Evolutionary conservation across 2,797 vertebrate genomes (phyloP).

Genomic region (Pelochelys cantorii): DNA sequence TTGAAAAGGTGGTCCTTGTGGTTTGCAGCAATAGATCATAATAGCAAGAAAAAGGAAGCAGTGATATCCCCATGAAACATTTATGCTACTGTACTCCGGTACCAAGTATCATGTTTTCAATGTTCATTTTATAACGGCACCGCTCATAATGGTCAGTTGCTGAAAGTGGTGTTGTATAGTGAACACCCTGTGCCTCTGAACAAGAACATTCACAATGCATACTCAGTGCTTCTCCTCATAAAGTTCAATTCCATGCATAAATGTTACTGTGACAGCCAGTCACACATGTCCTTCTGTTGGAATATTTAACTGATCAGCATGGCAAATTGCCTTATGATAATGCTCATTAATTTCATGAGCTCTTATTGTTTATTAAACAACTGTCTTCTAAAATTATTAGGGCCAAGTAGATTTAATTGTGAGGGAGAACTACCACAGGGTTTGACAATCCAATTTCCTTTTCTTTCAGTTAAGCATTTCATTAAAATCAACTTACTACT

Average conservation of each 20-base stretch:
- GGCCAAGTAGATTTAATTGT: constrained; percentile 1
- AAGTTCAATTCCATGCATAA: constrained; percentile 6
- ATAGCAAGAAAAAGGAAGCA: not conserved
- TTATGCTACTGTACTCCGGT: not conserved
- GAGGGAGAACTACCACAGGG: not conserved
- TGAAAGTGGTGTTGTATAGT: not conserved
- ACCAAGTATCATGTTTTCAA: not conserved
- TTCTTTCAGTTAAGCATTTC: constrained; percentile 41
- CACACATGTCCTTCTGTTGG: not conserved
- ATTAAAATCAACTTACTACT: not conserved
- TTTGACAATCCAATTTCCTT: not conserved
- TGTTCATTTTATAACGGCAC: not conserved
- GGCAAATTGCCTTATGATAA: not conserved
- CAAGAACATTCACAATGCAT: not conserved
- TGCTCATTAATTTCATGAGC: constrained; percentile 1
- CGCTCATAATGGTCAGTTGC: not conserved
- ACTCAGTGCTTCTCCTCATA: not conserved
- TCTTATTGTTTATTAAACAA: constrained; percentile 24
- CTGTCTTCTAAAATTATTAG: not conserved
- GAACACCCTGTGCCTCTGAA: not conserved
- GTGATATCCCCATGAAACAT: not conserved
- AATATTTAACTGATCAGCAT: not conserved
- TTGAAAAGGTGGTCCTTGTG: not conserved
- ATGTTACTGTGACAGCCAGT: not conserved
- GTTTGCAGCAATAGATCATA: not conserved